Percentiles rank a stretch among this genome's conserved stretches.
phyloP scores from a whole-genome alignment of 2,888 invertebrate genomes.

The Bembecia ichneumoniformis region DNA sequence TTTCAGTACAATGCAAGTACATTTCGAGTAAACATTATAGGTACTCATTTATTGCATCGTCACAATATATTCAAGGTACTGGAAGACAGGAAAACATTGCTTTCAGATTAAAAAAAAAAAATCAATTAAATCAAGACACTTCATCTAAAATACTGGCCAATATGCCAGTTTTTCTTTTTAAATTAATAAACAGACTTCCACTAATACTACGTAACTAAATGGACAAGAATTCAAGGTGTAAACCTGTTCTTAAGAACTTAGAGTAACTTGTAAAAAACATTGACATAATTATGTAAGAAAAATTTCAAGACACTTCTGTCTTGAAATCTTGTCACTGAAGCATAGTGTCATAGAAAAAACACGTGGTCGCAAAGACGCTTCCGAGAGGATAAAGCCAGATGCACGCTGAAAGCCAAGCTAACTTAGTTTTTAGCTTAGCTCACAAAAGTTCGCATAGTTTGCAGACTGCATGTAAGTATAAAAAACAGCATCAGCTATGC shows the following conservation, averaged over 20 bases:
- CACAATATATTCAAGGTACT: conserved; percentile 36
- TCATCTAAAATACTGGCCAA: conserved; percentile 45
- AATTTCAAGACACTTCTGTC: no score
- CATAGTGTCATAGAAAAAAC: no score
- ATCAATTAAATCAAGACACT: background rate
- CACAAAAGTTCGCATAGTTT: no score
- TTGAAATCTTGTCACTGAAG: no score
- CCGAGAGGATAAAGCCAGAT: no score
- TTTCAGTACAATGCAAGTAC: conserved; percentile 20
- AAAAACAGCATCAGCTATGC: no score
- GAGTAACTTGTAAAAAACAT: no score
- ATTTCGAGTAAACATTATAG: conserved; percentile 11
- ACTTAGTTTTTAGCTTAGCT: no score
- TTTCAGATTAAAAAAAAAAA: conserved; percentile 52
- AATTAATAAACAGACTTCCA: conserved; percentile 48
- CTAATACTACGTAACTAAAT: conserved; percentile 55
- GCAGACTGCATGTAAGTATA: no score
- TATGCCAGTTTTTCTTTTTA: conserved; percentile 36
- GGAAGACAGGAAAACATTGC: conserved; percentile 69
- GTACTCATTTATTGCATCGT: conserved; percentile 30
- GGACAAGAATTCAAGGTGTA: conserved; percentile 40
- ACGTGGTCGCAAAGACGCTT: no score
- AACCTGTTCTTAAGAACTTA: background rate
- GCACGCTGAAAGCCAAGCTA: no score
- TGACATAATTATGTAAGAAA: no score